phyloP scores from a whole-genome alignment of 2,797 vertebrate species.

The Halcyon chelicuti region DNA sequence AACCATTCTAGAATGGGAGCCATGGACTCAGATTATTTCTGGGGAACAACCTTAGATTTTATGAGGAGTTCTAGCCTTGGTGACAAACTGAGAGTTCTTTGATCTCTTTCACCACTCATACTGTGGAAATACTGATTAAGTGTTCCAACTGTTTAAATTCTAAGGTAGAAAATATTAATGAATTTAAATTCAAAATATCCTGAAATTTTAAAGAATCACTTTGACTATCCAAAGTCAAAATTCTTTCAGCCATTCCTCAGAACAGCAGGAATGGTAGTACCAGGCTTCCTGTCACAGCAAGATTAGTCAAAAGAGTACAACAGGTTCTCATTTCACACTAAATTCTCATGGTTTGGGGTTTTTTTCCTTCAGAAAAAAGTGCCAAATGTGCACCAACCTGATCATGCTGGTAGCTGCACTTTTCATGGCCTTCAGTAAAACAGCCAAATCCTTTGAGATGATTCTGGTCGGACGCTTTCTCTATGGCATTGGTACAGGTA shows the following conservation, averaged over 20 bases:
- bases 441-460: slow-evolving; percentile 91
- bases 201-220: neutral
- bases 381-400: slow-evolving; percentile 88
- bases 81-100: neutral
- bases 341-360: neutral
- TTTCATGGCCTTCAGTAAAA: slow-evolving; percentile 85
- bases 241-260: neutral
- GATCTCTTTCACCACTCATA: neutral
- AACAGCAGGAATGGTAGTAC: neutral
- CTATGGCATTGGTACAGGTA: slow-evolving; percentile 89
- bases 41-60: neutral
- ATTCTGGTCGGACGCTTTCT: slow-evolving; percentile 89
- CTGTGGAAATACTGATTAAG: neutral
- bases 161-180: neutral
- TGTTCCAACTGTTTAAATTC: neutral
- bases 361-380: slow-evolving; percentile 85
- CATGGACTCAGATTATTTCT: neutral
- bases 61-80: neutral
- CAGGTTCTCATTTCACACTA: neutral
- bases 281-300: neutral
- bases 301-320: neutral
- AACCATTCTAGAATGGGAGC: neutral
- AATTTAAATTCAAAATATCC: neutral
- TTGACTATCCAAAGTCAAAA: neutral
- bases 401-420: slow-evolving; percentile 85